Percentiles rank a stretch among this genome's conserved stretches.
These are phyloP conservation scores for Heliornis fulica DNA, from an alignment of 2,113 vertebrate genomes.

Conservation along the genomic window DNA sequence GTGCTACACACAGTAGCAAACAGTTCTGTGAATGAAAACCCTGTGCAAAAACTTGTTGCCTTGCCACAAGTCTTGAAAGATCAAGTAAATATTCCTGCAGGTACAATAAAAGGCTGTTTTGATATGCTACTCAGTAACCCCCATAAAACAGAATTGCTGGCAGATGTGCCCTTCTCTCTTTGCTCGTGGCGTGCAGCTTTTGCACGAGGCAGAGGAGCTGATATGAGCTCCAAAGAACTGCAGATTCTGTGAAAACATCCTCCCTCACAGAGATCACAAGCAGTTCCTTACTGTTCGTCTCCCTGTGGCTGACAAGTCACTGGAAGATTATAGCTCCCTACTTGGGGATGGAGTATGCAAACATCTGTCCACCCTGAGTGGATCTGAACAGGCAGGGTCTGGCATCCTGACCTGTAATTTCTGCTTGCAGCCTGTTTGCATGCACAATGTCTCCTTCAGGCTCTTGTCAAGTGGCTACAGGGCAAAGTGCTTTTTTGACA, in stretches of 20 bases:
- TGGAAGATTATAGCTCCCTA: neutral
- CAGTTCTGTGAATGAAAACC: neutral
- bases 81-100: neutral
- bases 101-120: neutral
- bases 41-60: neutral
- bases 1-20: neutral
- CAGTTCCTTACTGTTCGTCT: neutral
- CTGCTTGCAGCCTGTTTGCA: neutral
- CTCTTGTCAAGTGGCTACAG: neutral
- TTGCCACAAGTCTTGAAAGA: neutral
- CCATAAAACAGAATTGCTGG: conserved; percentile 2
- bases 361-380: neutral
- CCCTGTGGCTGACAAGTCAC: neutral
- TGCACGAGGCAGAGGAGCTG: neutral
- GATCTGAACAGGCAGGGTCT: neutral
- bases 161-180: neutral
- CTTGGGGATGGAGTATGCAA: neutral
- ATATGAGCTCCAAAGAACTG: neutral
- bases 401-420: neutral
- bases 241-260: neutral
- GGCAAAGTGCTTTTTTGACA: neutral
- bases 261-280: neutral
- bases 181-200: neutral
- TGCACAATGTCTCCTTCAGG: neutral
- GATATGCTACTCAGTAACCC: neutral